Evolutionary conservation across 1,140 invertebrate genomes (phyloP).

Genomic region (Apis florea): DNA sequence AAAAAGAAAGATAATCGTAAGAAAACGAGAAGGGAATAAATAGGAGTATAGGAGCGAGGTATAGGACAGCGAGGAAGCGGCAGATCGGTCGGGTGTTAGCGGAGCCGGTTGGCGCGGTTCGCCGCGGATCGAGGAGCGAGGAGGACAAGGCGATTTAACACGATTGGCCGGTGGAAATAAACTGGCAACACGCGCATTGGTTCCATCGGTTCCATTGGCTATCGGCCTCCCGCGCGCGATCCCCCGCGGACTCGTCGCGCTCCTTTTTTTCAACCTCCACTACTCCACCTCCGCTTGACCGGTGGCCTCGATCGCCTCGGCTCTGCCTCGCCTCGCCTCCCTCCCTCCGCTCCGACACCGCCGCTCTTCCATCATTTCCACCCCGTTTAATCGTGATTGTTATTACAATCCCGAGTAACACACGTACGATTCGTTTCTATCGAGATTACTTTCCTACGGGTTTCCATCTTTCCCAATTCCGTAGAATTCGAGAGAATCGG

Average conservation of each 20-base stretch:
- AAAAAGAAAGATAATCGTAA: too few relatives aligned
- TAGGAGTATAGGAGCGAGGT: neutral
- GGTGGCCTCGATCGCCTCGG: conserved; percentile 24
- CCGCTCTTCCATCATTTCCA: too few relatives aligned
- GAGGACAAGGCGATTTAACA: conserved; percentile 78
- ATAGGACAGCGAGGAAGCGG: neutral
- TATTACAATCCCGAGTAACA: too few relatives aligned
- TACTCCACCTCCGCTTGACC: conserved; percentile 48
- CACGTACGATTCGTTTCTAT: too few relatives aligned
- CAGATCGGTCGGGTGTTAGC: conserved; percentile 5
- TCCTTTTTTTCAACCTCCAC: conserved; percentile 52
- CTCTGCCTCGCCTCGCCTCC: conserved; percentile 28
- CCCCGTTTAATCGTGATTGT: too few relatives aligned
- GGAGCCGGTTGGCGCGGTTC: conserved; percentile 8
- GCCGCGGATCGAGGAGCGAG: conserved; percentile 40
- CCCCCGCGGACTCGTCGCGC: conserved; percentile 53
- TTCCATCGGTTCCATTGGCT: conserved; percentile 79
- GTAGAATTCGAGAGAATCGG: too few relatives aligned
- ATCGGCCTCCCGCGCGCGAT: conserved; percentile 49
- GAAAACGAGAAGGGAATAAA: too few relatives aligned
- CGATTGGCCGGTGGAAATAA: conserved; percentile 79
- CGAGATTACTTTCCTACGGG: too few relatives aligned
- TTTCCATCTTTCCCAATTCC: too few relatives aligned
- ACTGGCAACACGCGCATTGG: conserved; percentile 78
- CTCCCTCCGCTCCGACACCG: too few relatives aligned